Evolutionary conservation across 2,797 vertebrate genomes (phyloP).

Genomic region (Sorex maritimensis): DNA sequence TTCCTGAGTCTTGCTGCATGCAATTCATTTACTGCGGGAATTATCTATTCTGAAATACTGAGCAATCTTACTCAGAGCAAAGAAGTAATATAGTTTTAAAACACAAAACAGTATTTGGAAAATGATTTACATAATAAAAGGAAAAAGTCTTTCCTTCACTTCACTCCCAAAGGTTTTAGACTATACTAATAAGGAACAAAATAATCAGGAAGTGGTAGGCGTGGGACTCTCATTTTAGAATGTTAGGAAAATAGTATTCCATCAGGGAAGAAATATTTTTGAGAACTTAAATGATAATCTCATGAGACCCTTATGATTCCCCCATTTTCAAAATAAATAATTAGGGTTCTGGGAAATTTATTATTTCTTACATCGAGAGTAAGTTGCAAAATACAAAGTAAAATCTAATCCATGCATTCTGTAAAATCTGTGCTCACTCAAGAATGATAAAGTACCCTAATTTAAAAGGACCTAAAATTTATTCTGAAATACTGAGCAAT

Average conservation of each 20-base stretch:
- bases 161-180: not conserved
- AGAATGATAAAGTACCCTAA: not conserved
- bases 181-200: slow-evolving; percentile 46
- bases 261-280: slow-evolving; percentile 35
- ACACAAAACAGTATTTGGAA: slow-evolving; percentile 16
- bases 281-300: slow-evolving; percentile 15
- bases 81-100: not conserved
- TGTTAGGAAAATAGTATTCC: slow-evolving; percentile 56
- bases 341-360: slow-evolving; percentile 37
- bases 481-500: not conserved
- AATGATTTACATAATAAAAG: slow-evolving; percentile 26
- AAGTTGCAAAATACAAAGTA: slow-evolving; percentile 31
- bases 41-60: slow-evolving; percentile 32
- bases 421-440: not conserved
- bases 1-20: not conserved
- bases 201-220: slow-evolving; percentile 5
- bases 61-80: slow-evolving; percentile 44
- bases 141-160: slow-evolving; percentile 8
- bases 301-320: slow-evolving; percentile 16
- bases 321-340: slow-evolving; percentile 66
- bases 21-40: not conserved
- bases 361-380: slow-evolving; percentile 33
- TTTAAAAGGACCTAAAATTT: slow-evolving; percentile 3
- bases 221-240: not conserved
- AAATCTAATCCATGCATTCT: slow-evolving; percentile 43